Evolutionary conservation across 2,113 vertebrate genomes (phyloP), one percentile per base, ranked within the genome.

Genomic region (Grallaria varia): DNA sequence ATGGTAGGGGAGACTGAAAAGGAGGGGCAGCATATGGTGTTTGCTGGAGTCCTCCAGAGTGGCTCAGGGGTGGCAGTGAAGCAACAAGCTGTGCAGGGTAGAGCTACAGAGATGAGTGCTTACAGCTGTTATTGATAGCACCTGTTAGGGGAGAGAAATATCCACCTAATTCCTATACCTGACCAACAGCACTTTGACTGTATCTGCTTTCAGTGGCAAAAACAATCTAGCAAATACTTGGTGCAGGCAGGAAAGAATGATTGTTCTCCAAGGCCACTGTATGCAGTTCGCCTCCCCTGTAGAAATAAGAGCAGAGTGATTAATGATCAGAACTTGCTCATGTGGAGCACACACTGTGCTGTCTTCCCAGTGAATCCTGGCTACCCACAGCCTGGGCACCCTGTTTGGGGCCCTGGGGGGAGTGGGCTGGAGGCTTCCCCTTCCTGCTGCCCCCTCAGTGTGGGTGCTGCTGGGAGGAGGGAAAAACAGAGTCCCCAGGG

Each of bases 181-280:
- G 82, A 78, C 56, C 95, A 80, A 24, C 80, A 74, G 66, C 73
- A 37, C 37, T 92, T 75, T 44, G 69, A 69, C 79, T 59, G 27
- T 67, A 25, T 92, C 93, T 94, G 81, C 87, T 94, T 89, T 91
- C 82, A 44, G 89, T 82, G 81, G 87, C 74, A 93, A 84, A 94
- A 91, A 47, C 76, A 90, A 81, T 92, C 52, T 71, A 75, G 79
- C 47, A 73, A 89, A 66, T 33, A 20, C 53, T 89, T 60, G 83
- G 71, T 35, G 80, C 40, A 39, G 90, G 56, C 87, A 50, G 68
- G 77, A 42, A 82, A 80, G 84, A 89, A 60, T 42, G 88, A 71
- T 66, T 78, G 81, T 64, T 93, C 40, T 68, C 82, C 74, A 66
- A 83, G 89, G 91, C 80, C 19, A 3, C 44, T 86, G 83, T 73